phyloP scores from a whole-genome alignment of 2,113 vertebrate species.

The Emydura subglobosa region DNA sequence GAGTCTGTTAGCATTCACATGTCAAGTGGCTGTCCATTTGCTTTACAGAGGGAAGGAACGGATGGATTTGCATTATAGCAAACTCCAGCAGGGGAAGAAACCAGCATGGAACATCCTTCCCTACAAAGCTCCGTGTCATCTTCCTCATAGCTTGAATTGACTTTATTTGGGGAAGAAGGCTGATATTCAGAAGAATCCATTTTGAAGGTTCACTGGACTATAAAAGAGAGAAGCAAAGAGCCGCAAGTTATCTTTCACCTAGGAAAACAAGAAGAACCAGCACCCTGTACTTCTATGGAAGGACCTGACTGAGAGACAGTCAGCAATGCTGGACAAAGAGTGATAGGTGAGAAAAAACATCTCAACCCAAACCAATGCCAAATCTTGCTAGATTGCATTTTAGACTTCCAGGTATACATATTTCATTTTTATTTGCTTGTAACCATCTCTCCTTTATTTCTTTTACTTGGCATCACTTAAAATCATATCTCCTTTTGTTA shows the following conservation, averaged over 20 bases:
- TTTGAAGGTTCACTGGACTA: background rate
- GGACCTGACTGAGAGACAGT: background rate
- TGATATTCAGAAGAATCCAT: too few relatives aligned
- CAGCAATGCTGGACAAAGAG: background rate
- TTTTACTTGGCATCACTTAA: background rate
- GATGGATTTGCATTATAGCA: background rate
- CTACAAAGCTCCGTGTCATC: background rate
- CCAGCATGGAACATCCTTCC: background rate
- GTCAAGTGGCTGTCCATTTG: background rate
- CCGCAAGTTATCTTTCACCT: background rate
- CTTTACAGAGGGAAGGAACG: background rate
- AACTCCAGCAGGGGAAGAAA: background rate
- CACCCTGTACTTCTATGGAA: background rate
- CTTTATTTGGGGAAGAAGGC: background rate
- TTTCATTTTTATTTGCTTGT: background rate
- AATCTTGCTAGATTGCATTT: background rate
- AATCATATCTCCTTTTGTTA: background rate
- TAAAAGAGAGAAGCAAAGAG: background rate
- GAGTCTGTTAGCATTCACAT: background rate
- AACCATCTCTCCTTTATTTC: background rate
- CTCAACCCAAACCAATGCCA: background rate
- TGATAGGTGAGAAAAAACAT: background rate
- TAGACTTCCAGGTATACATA: background rate
- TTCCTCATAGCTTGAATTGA: background rate
- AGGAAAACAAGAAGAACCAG: background rate